Conservation (phyloP, 2,888 invertebrate genomes). For the Heterodera filipjevi region DNA sequence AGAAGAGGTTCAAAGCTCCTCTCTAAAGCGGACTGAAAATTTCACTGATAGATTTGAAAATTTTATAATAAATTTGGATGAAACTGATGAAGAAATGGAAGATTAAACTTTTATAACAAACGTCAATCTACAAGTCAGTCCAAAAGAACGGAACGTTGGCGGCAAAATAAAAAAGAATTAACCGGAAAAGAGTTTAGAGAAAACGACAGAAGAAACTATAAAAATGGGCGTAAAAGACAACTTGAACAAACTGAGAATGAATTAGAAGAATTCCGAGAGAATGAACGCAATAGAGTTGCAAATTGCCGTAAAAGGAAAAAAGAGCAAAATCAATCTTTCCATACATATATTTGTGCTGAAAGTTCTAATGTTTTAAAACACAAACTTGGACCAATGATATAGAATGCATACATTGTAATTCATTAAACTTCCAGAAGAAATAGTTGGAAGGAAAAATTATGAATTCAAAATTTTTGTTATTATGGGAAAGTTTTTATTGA, state of each 20-base stretch:
- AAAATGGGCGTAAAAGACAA: neutral
- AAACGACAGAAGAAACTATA: neutral
- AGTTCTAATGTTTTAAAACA: neutral
- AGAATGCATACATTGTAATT: neutral
- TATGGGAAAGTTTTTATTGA: neutral
- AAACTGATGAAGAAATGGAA: neutral
- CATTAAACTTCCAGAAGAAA: slow-evolving; percentile 13
- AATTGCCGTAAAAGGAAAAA: slow-evolving; percentile 1
- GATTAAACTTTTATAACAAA: neutral
- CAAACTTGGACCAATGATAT: neutral
- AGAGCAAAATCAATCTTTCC: neutral
- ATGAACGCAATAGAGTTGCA: slow-evolving; percentile 10
- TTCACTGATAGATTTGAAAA: neutral
- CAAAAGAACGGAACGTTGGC: too few relatives aligned
- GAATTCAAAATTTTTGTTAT: slow-evolving; percentile 5
- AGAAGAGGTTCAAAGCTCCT: neutral
- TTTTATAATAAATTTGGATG: neutral
- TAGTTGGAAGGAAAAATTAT: neutral
- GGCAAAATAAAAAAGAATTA: neutral
- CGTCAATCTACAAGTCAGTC: neutral
- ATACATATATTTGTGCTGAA: neutral
- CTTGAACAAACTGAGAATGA: neutral
- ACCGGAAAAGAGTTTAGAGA: neutral
- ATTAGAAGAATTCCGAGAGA: neutral
- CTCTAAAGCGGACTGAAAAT: neutral